These are phyloP conservation scores for Mesoligia furuncula DNA, from an alignment of 2,888 invertebrate genomes.

Conservation along the genomic window DNA sequence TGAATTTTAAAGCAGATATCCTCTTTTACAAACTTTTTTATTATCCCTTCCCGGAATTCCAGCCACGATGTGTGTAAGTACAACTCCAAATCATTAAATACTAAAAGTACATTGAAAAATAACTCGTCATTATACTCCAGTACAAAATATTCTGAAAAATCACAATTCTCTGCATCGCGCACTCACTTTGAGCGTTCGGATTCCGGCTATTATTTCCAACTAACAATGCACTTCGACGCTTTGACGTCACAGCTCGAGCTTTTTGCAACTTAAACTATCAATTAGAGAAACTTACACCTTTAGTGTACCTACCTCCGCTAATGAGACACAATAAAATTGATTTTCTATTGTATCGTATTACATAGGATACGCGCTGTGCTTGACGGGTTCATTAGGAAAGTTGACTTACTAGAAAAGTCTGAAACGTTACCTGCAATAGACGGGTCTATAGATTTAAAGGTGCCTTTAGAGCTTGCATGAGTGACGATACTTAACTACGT, in stretches of 20 bases:
- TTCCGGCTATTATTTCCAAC: slow-evolving; percentile 46
- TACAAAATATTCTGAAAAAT: slow-evolving; percentile 10
- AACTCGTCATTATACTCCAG: neutral
- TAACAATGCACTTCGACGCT: slow-evolving; percentile 51
- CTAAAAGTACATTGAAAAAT: neutral
- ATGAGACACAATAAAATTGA: too few relatives aligned
- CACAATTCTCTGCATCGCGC: slow-evolving; percentile 14
- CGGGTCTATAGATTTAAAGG: neutral
- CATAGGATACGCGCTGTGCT: too few relatives aligned
- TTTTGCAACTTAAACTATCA: slow-evolving; percentile 51
- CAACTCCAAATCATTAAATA: neutral
- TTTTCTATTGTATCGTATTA: too few relatives aligned
- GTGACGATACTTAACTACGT: slow-evolving; percentile 10
- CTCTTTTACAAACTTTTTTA: neutral
- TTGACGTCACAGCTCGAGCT: slow-evolving; percentile 31
- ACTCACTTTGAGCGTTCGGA: slow-evolving; percentile 36
- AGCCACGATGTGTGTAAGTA: neutral
- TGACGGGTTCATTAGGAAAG: neutral
- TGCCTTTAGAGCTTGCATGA: slow-evolving; percentile 8
- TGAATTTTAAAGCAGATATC: neutral
- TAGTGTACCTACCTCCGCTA: neutral
- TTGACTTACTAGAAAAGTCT: slow-evolving; percentile 5
- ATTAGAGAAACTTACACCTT: slow-evolving; percentile 20
- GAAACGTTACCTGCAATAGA: neutral
- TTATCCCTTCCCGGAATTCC: neutral